phyloP scores from a whole-genome alignment of 1,140 invertebrate species.

The Euwallacea similis region DNA sequence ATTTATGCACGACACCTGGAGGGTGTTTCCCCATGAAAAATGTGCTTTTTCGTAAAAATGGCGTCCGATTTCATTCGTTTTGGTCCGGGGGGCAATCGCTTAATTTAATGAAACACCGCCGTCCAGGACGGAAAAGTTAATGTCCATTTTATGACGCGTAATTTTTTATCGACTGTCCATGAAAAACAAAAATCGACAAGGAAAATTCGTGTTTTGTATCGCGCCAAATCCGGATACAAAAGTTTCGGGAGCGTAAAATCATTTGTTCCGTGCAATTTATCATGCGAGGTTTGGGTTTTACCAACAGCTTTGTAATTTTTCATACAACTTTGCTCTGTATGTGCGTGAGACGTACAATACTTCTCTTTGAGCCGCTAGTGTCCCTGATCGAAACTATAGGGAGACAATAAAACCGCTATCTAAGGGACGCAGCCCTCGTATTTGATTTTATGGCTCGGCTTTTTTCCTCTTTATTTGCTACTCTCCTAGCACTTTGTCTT shows the following conservation, averaged over 20 bases:
- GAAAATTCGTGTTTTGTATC: constrained; percentile 10
- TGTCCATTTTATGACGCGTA: constrained; percentile 26
- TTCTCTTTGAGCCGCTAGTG: too few species aligned
- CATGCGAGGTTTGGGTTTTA: neutral
- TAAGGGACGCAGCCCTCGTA: constrained; percentile 1
- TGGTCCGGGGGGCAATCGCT: constrained; percentile 20
- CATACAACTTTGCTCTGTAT: too few species aligned
- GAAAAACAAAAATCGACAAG: constrained; percentile 6
- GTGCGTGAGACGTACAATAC: too few species aligned
- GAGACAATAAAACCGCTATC: neutral
- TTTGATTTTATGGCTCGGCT: constrained; percentile 3
- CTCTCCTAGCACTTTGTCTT: constrained; percentile 3
- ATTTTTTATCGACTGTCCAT: constrained; percentile 18
- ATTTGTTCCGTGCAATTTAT: constrained; percentile 10
- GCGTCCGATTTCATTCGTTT: constrained; percentile 29
- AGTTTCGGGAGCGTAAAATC: neutral
- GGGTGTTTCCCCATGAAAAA: constrained; percentile 30
- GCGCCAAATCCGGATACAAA: constrained; percentile 2
- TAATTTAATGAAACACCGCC: constrained; percentile 29
- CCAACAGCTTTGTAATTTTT: too few species aligned
- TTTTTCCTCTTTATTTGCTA: neutral
- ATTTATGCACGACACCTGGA: constrained; percentile 34
- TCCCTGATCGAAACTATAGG: too few species aligned
- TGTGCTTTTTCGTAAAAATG: constrained; percentile 28
- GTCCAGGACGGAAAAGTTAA: constrained; percentile 26